These are phyloP conservation scores for Eurystomus gularis DNA, from an alignment of 2,113 vertebrate genomes.

Conservation along the genomic window DNA sequence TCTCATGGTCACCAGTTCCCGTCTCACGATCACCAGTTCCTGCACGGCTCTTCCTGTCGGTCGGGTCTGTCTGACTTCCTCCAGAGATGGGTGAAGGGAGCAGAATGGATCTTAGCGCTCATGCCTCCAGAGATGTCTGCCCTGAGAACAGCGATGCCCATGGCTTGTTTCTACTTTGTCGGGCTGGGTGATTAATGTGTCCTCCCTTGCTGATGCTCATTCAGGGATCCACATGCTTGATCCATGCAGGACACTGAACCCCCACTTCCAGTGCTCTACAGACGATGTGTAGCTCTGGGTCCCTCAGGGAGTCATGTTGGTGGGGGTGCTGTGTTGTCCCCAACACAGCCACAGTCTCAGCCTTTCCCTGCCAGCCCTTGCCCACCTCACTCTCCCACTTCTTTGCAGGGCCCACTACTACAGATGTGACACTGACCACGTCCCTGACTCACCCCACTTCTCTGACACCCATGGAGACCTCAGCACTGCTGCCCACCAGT, in stretches of 20 bases:
- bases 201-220: not conserved
- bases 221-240: not conserved
- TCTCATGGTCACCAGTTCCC: not conserved
- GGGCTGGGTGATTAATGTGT: not conserved
- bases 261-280: fast-evolving
- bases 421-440: not conserved
- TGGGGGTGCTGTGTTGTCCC: not conserved
- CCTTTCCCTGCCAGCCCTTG: not conserved
- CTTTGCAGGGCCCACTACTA: not conserved
- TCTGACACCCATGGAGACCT: not conserved
- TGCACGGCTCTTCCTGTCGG: not conserved
- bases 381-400: not conserved
- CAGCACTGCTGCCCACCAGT: not conserved
- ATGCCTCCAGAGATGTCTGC: not conserved
- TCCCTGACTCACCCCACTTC: not conserved
- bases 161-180: not conserved
- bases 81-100: not conserved
- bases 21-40: slow-evolving; percentile 23
- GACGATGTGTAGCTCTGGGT: not conserved
- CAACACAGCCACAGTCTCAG: not conserved
- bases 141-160: fast-evolving
- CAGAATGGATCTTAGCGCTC: not conserved
- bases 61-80: slow-evolving; percentile 10
- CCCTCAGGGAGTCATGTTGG: fast-evolving
- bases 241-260: not conserved